phyloP scores from a whole-genome alignment of 2,113 vertebrate species.

The Bufo bufo region DNA sequence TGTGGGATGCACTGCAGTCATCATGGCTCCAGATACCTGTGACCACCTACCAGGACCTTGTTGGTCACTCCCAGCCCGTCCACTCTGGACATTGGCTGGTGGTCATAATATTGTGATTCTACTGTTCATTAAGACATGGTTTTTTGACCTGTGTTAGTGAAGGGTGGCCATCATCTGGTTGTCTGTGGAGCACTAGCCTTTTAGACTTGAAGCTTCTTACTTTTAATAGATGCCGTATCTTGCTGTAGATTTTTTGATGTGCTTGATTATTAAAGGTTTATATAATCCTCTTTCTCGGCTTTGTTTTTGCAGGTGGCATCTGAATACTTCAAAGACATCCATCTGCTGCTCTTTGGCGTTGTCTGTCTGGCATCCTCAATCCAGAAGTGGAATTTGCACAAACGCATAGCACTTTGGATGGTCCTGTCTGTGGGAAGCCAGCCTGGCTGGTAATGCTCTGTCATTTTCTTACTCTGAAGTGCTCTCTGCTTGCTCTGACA shows the following conservation, averaged over 20 bases:
- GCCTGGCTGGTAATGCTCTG: constrained; percentile 28
- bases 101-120: too few relatives aligned
- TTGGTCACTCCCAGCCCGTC: too few relatives aligned
- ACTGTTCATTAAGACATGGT: too few relatives aligned
- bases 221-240: background rate
- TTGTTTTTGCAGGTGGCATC: constrained; percentile 37
- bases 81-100: too few relatives aligned
- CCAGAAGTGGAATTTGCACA: constrained; percentile 56
- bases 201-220: too few relatives aligned
- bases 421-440: constrained; percentile 47
- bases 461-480: background rate
- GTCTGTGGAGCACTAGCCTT: too few relatives aligned
- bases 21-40: too few relatives aligned
- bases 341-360: constrained; percentile 51
- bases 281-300: background rate
- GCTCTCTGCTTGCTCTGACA: background rate
- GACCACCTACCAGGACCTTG: too few relatives aligned
- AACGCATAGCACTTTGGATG: constrained; percentile 49
- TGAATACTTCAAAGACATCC: constrained; percentile 57
- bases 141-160: too few relatives aligned
- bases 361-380: constrained; percentile 39
- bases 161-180: too few relatives aligned
- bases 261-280: background rate
- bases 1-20: too few relatives aligned
- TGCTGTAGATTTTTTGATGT: background rate